Conservation (phyloP, 2,797 vertebrate genomes). For the Florisuga fusca region DNA sequence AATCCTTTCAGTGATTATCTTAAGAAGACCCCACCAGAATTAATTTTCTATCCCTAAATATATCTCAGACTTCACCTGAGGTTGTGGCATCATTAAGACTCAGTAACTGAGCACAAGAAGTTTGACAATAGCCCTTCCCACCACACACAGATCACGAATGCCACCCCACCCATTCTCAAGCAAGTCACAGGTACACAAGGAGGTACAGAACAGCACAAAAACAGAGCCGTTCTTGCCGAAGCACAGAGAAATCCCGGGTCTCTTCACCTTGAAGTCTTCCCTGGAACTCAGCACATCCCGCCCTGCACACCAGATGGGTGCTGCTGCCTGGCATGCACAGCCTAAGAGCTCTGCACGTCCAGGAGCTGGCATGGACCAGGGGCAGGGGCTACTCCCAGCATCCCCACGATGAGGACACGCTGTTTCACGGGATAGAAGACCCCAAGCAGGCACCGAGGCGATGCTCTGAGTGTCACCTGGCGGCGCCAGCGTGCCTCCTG, state of each 20-base stretch:
- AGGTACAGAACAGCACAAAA: background rate
- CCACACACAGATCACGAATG: background rate
- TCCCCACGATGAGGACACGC: rapidly evolving
- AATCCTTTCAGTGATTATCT: background rate
- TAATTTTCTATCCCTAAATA: background rate
- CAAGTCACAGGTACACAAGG: rapidly evolving
- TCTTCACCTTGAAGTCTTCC: background rate
- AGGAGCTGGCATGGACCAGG: background rate
- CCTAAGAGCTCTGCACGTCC: background rate
- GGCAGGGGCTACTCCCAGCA: background rate
- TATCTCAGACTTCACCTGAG: background rate
- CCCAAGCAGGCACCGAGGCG: too few species aligned
- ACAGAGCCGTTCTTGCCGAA: too few species aligned
- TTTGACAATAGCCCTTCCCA: background rate
- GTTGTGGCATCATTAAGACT: background rate
- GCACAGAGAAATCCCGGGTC: rapidly evolving
- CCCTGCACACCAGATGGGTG: background rate
- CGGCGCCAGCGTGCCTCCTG: background rate
- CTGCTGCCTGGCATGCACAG: too few species aligned
- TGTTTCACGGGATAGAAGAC: too few species aligned
- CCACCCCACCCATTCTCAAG: background rate
- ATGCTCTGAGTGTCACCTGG: background rate
- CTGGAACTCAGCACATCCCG: rapidly evolving
- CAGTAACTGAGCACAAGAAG: background rate
- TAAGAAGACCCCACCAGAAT: background rate